phyloP scores from a whole-genome alignment of 2,888 invertebrate genomes.

The Crematogaster levior region DNA sequence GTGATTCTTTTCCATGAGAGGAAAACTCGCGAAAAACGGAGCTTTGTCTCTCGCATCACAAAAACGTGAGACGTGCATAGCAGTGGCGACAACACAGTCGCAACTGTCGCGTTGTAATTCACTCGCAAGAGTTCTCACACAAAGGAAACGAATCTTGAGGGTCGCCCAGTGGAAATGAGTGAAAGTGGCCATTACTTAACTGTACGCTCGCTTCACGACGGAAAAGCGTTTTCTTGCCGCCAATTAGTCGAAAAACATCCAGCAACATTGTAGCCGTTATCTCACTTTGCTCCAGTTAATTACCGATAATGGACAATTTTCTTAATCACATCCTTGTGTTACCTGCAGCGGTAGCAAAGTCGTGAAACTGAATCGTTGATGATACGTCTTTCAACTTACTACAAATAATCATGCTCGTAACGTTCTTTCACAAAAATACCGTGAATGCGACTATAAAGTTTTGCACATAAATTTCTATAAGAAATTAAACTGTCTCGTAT shows the following conservation, averaged over 20 bases:
- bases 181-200: constrained; percentile 72
- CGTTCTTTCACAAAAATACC: background rate
- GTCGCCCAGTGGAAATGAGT: constrained; percentile 64
- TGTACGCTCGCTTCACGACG: constrained; percentile 51
- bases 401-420: background rate
- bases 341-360: background rate
- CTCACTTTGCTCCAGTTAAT: constrained; percentile 9
- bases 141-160: constrained; percentile 24
- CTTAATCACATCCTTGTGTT: constrained; percentile 1
- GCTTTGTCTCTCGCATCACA: constrained; percentile 27
- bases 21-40: background rate
- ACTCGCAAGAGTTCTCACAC: constrained; percentile 28
- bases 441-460: background rate
- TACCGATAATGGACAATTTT: constrained; percentile 14
- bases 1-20: background rate
- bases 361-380: background rate
- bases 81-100: background rate
- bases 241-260: constrained; percentile 68
- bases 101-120: constrained; percentile 16
- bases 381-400: background rate
- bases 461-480: background rate
- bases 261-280: constrained; percentile 24
- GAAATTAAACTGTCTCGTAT: constrained; percentile 13
- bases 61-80: constrained; percentile 63
- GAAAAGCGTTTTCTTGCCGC: constrained; percentile 62